phyloP scores from a whole-genome alignment of 2,888 invertebrate genomes.

The Plutella xylostella region DNA sequence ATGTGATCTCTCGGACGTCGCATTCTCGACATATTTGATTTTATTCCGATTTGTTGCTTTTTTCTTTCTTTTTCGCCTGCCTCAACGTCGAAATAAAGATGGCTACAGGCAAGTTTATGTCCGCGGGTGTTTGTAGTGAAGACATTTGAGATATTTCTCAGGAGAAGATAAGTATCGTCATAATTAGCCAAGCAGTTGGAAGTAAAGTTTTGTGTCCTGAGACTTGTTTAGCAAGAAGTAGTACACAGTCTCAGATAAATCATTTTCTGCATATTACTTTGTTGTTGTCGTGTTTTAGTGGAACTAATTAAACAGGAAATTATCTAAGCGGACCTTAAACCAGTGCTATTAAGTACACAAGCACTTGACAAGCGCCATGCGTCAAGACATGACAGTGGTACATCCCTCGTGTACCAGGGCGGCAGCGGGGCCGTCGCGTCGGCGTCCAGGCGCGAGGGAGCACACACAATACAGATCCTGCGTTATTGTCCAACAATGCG shows the following conservation, averaged over 20 bases:
- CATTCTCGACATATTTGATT: constrained; percentile 67
- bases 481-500: constrained; percentile 70
- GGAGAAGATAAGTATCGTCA: too few relatives aligned
- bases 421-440: constrained; percentile 30
- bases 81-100: constrained; percentile 45
- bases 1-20: constrained; percentile 60
- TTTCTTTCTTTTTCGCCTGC: constrained; percentile 29
- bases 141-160: too few relatives aligned
- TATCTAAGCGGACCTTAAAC: neutral
- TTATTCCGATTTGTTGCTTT: constrained; percentile 31
- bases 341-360: neutral
- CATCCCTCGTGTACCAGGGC: constrained; percentile 4
- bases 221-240: too few relatives aligned
- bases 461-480: constrained; percentile 25
- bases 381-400: constrained; percentile 4
- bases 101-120: constrained; percentile 25
- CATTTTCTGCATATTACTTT: too few relatives aligned
- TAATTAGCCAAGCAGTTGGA: too few relatives aligned
- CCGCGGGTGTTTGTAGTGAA: constrained; percentile 23
- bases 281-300: too few relatives aligned
- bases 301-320: too few relatives aligned
- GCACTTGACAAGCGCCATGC: constrained; percentile 13
- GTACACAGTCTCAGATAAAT: too few relatives aligned
- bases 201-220: too few relatives aligned
- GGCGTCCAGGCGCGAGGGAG: constrained; percentile 28